Conservation (phyloP, 2,888 invertebrate genomes). For the Cosmopolites sordidus region DNA sequence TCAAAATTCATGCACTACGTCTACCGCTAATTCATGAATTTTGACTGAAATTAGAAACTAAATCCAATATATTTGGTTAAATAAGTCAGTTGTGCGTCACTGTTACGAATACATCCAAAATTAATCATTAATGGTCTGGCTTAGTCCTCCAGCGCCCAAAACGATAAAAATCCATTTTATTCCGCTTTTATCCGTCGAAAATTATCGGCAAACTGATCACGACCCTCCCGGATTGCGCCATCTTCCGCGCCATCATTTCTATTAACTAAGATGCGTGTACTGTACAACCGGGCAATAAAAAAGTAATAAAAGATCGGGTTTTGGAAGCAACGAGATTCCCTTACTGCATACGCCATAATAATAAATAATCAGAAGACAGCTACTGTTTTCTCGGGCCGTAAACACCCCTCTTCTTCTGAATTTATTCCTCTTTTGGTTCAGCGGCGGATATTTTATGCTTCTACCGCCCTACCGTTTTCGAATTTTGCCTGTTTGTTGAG, state of each 20-base stretch:
- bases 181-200: no score
- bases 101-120: no score
- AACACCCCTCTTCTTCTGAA: conserved; percentile 24
- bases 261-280: conserved; percentile 22
- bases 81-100: no score
- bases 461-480: conserved; percentile 24
- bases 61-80: no score
- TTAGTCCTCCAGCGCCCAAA: no score
- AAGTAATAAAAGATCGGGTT: conserved; percentile 35
- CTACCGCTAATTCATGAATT: no score
- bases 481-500: conserved; percentile 3
- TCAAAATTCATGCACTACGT: no score
- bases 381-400: conserved; percentile 42
- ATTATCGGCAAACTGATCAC: no score
- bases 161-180: no score
- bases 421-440: conserved; percentile 16
- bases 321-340: conserved; percentile 38
- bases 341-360: conserved; percentile 41
- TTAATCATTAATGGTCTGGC: no score
- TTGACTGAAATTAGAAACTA: no score
- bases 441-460: conserved; percentile 8
- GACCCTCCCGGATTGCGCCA: no score
- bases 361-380: conserved; percentile 46
- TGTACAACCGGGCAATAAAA: conserved; percentile 30
- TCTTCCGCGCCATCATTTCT: conserved; percentile 15